A percentile compares a stretch with the other conserved stretches of the same genome.
phyloP scores from a whole-genome alignment of 2,113 vertebrate species.

The Desmodus rotundus region DNA sequence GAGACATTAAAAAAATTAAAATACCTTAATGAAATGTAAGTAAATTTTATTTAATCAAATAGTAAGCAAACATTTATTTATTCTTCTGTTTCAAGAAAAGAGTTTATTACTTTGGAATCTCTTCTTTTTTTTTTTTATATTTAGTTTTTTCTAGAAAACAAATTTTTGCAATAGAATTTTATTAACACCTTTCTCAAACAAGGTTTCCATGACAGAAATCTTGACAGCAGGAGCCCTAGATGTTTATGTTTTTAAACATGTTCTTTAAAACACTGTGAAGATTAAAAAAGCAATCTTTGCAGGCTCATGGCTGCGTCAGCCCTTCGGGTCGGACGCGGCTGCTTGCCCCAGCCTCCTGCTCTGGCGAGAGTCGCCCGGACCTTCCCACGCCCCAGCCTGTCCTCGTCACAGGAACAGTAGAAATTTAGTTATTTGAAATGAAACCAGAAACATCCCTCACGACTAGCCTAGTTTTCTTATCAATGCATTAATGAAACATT shows the following conservation, averaged over 20 bases:
- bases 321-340: constrained; percentile 59
- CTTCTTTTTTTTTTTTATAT: constrained; percentile 71
- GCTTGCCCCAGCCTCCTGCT: constrained; percentile 37
- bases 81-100: constrained; percentile 80
- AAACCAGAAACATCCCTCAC: constrained; percentile 77
- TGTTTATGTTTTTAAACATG: constrained; percentile 58
- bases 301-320: constrained; percentile 75
- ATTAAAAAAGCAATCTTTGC: constrained; percentile 66
- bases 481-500: constrained; percentile 79
- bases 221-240: constrained; percentile 78
- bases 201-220: constrained; percentile 81
- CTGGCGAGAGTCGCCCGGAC: constrained; percentile 51
- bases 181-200: constrained; percentile 78
- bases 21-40: constrained; percentile 85
- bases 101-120: constrained; percentile 85
- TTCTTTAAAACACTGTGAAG: constrained; percentile 76
- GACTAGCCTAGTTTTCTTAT: constrained; percentile 78
- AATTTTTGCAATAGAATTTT: constrained; percentile 82
- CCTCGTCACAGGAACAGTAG: constrained; percentile 63
- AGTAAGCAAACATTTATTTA: constrained; percentile 82
- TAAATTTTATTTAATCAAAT: constrained; percentile 84
- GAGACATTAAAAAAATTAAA: constrained; percentile 88
- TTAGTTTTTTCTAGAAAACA: constrained; percentile 81
- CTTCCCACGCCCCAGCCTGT: constrained; percentile 56
- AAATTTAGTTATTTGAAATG: constrained; percentile 77